These are phyloP conservation scores for Cryptocephalus primarius DNA, from an alignment of 2,888 invertebrate species.

Conservation along the genomic window DNA sequence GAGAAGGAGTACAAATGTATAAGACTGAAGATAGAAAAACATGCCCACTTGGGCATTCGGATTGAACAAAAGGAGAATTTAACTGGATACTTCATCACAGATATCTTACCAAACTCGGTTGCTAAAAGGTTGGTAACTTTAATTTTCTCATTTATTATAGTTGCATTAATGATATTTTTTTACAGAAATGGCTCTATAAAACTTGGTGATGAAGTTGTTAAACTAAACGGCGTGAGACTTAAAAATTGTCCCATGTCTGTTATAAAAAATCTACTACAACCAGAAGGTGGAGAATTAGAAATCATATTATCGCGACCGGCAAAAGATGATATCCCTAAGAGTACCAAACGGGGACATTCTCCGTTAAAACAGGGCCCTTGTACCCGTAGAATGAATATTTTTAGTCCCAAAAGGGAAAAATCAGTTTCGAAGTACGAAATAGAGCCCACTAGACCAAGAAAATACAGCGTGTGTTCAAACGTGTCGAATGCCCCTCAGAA, in stretches of 20 bases:
- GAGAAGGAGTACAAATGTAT: conserved; percentile 31
- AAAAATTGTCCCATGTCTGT: conserved; percentile 58
- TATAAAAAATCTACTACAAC: conserved; percentile 38
- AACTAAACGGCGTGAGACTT: conserved; percentile 74
- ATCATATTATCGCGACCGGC: conserved; percentile 25
- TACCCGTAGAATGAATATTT: conserved; percentile 1
- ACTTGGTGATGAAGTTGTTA: conserved; percentile 81
- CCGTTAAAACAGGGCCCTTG: conserved; percentile 1
- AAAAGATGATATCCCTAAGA: conserved; percentile 1
- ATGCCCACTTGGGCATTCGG: conserved; percentile 23
- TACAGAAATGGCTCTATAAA: conserved; percentile 67
- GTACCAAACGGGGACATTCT: conserved; percentile 13
- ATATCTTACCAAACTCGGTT: conserved; percentile 40
- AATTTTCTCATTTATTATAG: background rate
- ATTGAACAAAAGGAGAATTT: conserved; percentile 19
- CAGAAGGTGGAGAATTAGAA: conserved; percentile 36
- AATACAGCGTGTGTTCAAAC: conserved; percentile 8
- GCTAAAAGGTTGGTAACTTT: conserved; percentile 37
- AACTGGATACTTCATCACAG: conserved; percentile 38
- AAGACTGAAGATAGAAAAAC: conserved; percentile 18
- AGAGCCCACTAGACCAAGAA: conserved; percentile 1
- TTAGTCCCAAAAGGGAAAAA: conserved; percentile 6
- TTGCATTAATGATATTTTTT: background rate
- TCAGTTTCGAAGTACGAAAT: conserved; percentile 1
- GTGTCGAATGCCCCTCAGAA: conserved; percentile 3